Evolutionary conservation across 23 tunicate species (phyloP), one percentile per base, ranked within the genome.

Genomic region (Ciona savignyi): DNA sequence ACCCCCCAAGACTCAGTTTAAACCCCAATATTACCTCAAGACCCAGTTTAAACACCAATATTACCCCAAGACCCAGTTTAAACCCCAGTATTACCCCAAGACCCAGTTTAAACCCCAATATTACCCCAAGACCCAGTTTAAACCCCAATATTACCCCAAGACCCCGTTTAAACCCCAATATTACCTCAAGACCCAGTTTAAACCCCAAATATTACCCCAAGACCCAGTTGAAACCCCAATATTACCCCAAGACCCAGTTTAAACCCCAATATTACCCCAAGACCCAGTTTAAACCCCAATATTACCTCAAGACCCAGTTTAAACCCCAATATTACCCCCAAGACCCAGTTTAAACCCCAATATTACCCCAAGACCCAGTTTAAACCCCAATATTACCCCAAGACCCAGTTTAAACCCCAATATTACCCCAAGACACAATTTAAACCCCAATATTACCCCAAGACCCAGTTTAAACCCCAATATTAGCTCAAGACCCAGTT

Each of bases 121-220:
- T 42, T 6, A 9, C 15, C 56, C 9, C 9, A 6, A 42, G 15
- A 42, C 15, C 9, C 56, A 42, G 15, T 42, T 6, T 15, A 76
- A 31, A 24, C 67, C 15, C 15, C 68, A 6, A 72, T 51, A 74
- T 34, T 32, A 83, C 96, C 80, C n/a, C 82, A 27, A 82, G 33
- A 19, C 88, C 96, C 21, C 67, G 69, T 34, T 75, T 77, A 63
- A 88, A 88, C 3, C 81, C 74, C n/a, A n/a, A n/a, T n/a, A n/a
- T n/a, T n/a, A n/a, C n/a, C n/a, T n/a, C n/a, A n/a, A n/a, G n/a
- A n/a, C n/a, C n/a, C n/a, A n/a, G n/a, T n/a, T 9, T 42, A 6
- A 9, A 42, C 15, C 9, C 56, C 9, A 42, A 42, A 42, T 6
- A 42, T 42, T 6, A 9, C 15, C 56, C 9, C 9, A 6, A 42